A percentile compares a stretch with the other conserved stretches of the same genome.
Conservation (phyloP, 2,888 invertebrate genomes). For the Tenodera sinensis region DNA sequence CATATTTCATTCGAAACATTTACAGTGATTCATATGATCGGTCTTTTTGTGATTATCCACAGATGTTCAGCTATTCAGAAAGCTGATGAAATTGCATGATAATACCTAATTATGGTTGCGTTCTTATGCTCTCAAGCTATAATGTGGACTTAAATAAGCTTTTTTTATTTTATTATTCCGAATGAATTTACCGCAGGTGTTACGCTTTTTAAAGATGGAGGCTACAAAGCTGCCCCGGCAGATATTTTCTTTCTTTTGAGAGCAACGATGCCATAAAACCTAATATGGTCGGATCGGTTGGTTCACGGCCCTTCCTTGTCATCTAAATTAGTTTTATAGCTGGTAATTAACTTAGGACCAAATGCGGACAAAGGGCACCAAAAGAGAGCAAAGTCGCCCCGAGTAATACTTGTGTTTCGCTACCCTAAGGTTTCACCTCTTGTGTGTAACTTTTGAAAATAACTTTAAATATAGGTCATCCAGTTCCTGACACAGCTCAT, state of each 20-base stretch:
- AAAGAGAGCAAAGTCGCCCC: background rate
- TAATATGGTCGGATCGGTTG: background rate
- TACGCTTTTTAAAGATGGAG: background rate
- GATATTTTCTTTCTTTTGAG: background rate
- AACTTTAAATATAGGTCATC: no score
- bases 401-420: no score
- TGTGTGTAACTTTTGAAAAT: no score
- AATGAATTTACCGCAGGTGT: background rate
- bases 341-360: background rate
- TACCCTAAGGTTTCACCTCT: no score
- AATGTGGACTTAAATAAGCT: background rate
- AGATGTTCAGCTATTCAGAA: no score
- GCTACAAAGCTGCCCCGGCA: background rate
- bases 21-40: no score
- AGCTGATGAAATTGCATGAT: no score
- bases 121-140: background rate
- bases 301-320: background rate
- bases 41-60: no score
- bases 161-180: background rate
- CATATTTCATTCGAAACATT: no score
- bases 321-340: background rate
- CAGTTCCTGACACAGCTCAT: no score
- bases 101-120: background rate
- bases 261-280: background rate
- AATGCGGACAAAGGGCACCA: background rate